phyloP scores from a whole-genome alignment of 2,113 vertebrate genomes.

The Lophotis ruficrista region DNA sequence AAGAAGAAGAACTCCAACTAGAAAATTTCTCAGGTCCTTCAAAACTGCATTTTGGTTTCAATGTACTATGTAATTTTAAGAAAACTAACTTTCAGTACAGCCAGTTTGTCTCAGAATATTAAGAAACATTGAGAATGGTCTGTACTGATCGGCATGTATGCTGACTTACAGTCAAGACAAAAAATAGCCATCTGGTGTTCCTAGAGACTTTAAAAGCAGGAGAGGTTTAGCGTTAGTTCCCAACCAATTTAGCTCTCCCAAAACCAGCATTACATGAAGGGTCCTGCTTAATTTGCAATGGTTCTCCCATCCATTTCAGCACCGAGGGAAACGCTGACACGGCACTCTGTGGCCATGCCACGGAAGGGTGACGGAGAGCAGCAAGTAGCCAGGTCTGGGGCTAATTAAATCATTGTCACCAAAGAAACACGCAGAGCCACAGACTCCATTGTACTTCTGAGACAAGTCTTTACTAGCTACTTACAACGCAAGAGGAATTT shows the following conservation, averaged over 20 bases:
- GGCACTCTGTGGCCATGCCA: not conserved
- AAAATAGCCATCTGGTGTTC: not conserved
- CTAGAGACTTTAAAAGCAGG: not conserved
- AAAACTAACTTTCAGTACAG: not conserved
- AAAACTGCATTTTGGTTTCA: not conserved
- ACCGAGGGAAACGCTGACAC: not conserved
- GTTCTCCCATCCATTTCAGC: not conserved
- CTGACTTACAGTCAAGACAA: not conserved
- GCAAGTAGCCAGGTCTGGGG: not conserved
- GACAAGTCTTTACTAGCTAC: not conserved
- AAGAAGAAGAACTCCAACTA: not conserved
- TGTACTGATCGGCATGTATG: rapidly evolving
- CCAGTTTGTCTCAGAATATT: not conserved
- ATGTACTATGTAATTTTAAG: not conserved
- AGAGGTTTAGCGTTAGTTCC: not conserved
- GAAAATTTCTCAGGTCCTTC: not conserved
- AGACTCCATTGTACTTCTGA: not conserved
- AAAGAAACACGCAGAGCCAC: not conserved
- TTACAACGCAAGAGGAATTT: not conserved
- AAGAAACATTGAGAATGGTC: not conserved
- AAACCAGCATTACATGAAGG: not conserved
- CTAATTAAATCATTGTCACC: not conserved
- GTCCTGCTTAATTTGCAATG: not conserved
- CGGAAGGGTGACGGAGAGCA: not conserved
- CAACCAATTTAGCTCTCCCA: not conserved